A percentile compares a stretch with the other conserved stretches of the same genome.
These are phyloP conservation scores for Lucifuga dentata DNA, from an alignment of 2,113 vertebrate species.

Conservation along the genomic window DNA sequence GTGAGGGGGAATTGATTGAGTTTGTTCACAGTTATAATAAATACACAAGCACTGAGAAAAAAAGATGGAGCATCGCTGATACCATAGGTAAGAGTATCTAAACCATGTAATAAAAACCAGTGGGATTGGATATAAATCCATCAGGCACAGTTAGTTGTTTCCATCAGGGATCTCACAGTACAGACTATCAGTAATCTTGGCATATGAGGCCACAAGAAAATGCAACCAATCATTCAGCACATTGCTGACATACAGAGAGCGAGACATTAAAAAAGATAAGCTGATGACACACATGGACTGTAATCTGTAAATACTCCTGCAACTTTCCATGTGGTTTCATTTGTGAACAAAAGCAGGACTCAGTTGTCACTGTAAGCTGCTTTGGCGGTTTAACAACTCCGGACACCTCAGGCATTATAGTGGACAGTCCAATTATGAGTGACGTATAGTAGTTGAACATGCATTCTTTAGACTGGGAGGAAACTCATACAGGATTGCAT, in stretches of 20 bases:
- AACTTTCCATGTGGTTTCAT: not conserved
- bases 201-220: not conserved
- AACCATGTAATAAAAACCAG: constrained; percentile 35
- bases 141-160: constrained; percentile 51
- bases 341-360: no score
- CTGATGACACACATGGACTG: not conserved
- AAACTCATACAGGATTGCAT: no score
- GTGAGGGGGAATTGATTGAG: constrained; percentile 61
- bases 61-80: constrained; percentile 61
- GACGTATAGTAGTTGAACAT: no score
- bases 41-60: constrained; percentile 43
- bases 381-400: no score
- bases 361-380: no score
- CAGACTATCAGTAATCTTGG: constrained; percentile 8
- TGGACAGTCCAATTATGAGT: no score
- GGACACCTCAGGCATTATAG: no score
- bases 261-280: not conserved
- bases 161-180: constrained; percentile 39
- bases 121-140: constrained; percentile 57
- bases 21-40: constrained; percentile 62
- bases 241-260: no score
- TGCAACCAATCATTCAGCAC: not conserved
- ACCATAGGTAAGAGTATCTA: constrained; percentile 40
- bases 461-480: no score
- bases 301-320: not conserved